Evolutionary conservation across 2,797 vertebrate genomes (phyloP).

Genomic region (Megaceryle alcyon): DNA sequence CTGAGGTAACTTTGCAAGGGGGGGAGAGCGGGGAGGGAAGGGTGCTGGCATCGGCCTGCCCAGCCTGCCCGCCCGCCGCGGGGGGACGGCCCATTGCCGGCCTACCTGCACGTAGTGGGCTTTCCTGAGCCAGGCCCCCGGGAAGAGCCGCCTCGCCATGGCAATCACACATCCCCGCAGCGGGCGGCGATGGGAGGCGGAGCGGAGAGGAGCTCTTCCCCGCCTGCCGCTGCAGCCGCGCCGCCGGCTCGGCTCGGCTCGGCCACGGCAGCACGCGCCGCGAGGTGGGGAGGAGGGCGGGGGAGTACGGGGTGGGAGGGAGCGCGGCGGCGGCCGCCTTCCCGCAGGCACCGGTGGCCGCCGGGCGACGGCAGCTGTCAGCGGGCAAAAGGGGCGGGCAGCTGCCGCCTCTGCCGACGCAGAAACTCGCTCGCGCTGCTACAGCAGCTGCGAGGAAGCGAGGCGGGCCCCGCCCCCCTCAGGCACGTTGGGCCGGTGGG

Average conservation of each 20-base stretch:
- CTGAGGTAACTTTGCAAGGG: background rate
- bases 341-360: background rate
- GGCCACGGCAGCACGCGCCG: background rate
- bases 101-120: conserved; percentile 88
- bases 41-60: background rate
- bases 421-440: background rate
- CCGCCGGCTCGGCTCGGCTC: conserved; percentile 23
- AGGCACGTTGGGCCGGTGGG: background rate
- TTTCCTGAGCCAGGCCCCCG: conserved; percentile 87
- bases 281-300: background rate
- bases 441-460: background rate
- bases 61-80: background rate
- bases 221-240: background rate
- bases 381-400: background rate
- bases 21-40: background rate
- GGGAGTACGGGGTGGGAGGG: no score
- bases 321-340: background rate
- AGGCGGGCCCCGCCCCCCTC: background rate
- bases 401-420: background rate
- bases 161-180: conserved; percentile 87
- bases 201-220: background rate
- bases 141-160: conserved; percentile 90
- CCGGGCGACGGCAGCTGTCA: background rate
- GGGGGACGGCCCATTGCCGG: background rate
- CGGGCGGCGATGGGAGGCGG: conserved; percentile 36